These are phyloP conservation scores for Geotrypetes seraphini DNA, from an alignment of 2,797 vertebrate genomes.

Conservation along the genomic window DNA sequence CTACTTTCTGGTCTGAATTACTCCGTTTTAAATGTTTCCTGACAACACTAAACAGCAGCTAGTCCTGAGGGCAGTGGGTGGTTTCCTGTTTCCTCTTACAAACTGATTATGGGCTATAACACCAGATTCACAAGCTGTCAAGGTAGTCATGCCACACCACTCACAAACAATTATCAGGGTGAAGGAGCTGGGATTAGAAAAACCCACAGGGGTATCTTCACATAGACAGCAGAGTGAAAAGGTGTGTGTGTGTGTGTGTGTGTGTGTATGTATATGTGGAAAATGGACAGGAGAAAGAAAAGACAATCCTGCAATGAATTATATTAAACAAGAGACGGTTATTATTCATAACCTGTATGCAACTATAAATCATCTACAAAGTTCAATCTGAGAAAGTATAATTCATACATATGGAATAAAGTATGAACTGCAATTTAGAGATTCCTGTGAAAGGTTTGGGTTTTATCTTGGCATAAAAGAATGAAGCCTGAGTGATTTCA, in stretches of 20 bases:
- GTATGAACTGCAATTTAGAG: too few species aligned
- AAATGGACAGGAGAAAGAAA: not conserved
- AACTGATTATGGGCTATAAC: constrained; percentile 26
- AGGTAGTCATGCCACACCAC: constrained; percentile 8
- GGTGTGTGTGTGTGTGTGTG: not conserved
- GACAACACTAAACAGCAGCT: not conserved
- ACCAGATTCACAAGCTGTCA: constrained; percentile 41
- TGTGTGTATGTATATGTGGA: not conserved
- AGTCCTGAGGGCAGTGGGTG: constrained; percentile 16
- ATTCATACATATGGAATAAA: too few species aligned
- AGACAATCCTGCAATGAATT: not conserved
- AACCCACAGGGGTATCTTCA: constrained; percentile 32
- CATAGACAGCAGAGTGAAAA: constrained; percentile 25
- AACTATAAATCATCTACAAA: too few species aligned
- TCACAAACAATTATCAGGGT: constrained; percentile 45
- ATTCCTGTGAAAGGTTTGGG: too few species aligned
- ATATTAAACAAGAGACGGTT: too few species aligned
- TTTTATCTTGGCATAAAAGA: too few species aligned
- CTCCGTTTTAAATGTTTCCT: not conserved
- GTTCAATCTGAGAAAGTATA: too few species aligned
- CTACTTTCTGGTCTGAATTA: not conserved
- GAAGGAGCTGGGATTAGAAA: constrained; percentile 30
- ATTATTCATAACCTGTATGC: too few species aligned
- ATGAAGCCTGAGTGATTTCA: too few species aligned
- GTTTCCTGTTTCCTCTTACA: not conserved